Base-by-base conservation (phyloP, 2,113 vertebrate species). In the Gymnarchus niloticus region DNA sequence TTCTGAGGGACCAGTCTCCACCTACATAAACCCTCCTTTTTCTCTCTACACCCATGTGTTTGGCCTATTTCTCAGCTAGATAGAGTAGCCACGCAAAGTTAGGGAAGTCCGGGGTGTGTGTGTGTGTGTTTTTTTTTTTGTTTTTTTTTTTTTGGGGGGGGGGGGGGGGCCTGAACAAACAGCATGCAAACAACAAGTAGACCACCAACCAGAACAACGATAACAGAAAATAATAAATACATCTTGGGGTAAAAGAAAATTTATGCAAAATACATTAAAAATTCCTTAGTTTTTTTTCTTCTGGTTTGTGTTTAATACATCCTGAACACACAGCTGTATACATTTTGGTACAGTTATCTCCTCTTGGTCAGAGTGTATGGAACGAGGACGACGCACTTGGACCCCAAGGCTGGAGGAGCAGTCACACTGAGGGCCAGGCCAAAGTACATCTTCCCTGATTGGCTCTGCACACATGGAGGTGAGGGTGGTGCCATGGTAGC, bases 201-300 rank as follows among this genome's bases (percentile, higher is more conserved):
- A 91, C 92, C 88, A 92, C 90, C 88, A 90, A 54, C 46, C 83
- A 86, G 88, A 87, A 86, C 84, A 85, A 49, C 54, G 80, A 52
- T 25, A 33, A 56, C 23, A 7, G 93, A 90, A 91, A 89, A 94
- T 94, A 95, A 95, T 94, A 94, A 95, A 95, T 94, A 95, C 93
- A 95, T 94, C 90, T 93, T 91, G 90, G 91, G 89, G 92, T 92
- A 91, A 93, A 94, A 94, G 87, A 88, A 88, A 73, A 76, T 88
- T 83, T 84, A 88, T 41, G 49, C 90, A 93, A 94, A 94, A 88
- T 87, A 87, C 48, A 78, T 93, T 92, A 92, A 92, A 87, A 92
- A 92, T 92, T 90, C 92, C 84, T 52, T 94, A 92, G 90, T 93
- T 92, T 92, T 93, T 92, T 92, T 80, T 92, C 90, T 84, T 89